Base-by-base conservation (phyloP, 37 sponge, comb jelly and placozoan species). In the Chondrosia reniformis region DNA sequence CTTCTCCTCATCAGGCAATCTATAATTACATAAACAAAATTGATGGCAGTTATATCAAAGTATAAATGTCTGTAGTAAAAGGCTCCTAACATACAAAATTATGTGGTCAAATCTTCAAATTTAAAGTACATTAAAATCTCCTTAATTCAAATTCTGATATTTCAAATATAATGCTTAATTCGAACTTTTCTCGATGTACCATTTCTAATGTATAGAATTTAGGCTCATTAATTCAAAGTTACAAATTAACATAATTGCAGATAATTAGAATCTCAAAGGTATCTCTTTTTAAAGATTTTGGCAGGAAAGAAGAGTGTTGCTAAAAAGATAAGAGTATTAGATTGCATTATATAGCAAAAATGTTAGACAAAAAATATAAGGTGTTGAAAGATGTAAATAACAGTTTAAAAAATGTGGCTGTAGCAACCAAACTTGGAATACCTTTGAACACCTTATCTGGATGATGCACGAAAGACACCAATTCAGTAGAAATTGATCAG, bases 61-160 rank as follows among this genome's bases (percentile, higher is more conserved):
- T n/a, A n/a, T n/a, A n/a, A n/a, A n/a, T n/a, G n/a, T n/a, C n/a
- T n/a, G n/a, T n/a, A n/a, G n/a, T n/a, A n/a, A n/a, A n/a, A n/a
- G n/a, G n/a, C n/a, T n/a, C n/a, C n/a, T n/a, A n/a, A n/a, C n/a
- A n/a, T n/a, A n/a, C n/a, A n/a, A n/a, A n/a, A n/a, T n/a, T n/a
- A n/a, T n/a, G n/a, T n/a, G n/a, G n/a, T n/a, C n/a, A n/a, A n/a
- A n/a, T n/a, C n/a, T n/a, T n/a, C n/a, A n/a, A n/a, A n/a, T n/a
- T n/a, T n/a, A n/a, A n/a, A n/a, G n/a, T 59, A 59, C 61, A 59
- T 25, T 59, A 59, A 30, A 59, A 59, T 59, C 61, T 13, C 61
- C 6, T 59, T 59, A 59, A 59, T 59, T 59, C 61, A 30, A 59
- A 59, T 59, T 30, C n/a, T 25, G 61, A 59, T 59, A 59, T 30